Base-by-base conservation (phyloP, 2,113 vertebrate genomes). In the Orthonyx spaldingii region DNA sequence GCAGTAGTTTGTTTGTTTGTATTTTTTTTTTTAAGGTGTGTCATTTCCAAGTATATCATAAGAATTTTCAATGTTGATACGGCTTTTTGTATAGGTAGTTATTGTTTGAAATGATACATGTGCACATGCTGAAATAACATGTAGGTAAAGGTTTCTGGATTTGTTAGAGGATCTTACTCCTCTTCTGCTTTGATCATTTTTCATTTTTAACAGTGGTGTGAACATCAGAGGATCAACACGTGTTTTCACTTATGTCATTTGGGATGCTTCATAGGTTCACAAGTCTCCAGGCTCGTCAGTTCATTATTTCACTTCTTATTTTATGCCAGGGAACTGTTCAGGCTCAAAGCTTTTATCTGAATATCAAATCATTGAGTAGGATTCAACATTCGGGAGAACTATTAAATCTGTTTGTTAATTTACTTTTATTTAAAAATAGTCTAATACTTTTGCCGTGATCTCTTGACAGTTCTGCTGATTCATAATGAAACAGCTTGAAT, bases 171-270 rank as follows among this genome's bases (percentile, higher is more conserved):
- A 69, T 65, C 41, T 65, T 78, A 14, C 3, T 70, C 52, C 37
- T 89, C 49, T 79, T 85, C 66, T 86, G 44, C 56, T 64, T 61
- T 84, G 41, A 33, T 84, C 0, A 28, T 86, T 82, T 89, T 87
- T 94, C n/a, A 53, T 89, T 90, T 91, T 80, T 77, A 70, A 13
- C 44, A 84, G 15, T 44, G 55, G 32, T 72, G 56, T 84, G 79
- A 92, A 84, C 79, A 75, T 93, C 69, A 87, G 86, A 90, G 72
- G 47, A 89, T 90, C 91, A 93, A 89, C 87, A 71, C 3, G 6
- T 87, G 56, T 82, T 91, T 94, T 81, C 47, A 41, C 49, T 87
- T 63, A 18, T 3, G 30, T 75, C 42, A 41, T 69, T 71, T 55
- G 47, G 60, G 60, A 75, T 87, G 56, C 69, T 87, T 94, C 52